These are phyloP conservation scores for Thrips palmi DNA, from an alignment of 1,140 invertebrate species.

Conservation along the genomic window DNA sequence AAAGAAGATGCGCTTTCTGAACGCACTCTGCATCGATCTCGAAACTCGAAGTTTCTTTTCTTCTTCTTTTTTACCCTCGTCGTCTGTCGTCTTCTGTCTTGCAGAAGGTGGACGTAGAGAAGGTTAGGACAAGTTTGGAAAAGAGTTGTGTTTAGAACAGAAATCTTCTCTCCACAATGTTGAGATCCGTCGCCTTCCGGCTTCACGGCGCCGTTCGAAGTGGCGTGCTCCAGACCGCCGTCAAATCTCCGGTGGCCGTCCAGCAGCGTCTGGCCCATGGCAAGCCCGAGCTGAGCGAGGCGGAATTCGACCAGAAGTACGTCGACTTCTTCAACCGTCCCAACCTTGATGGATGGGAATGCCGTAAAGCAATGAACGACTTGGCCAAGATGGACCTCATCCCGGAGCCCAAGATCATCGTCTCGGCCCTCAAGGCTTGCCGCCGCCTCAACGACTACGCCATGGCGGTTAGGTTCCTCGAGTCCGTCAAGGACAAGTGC, in stretches of 20 bases:
- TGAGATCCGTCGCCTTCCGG: too few relatives aligned
- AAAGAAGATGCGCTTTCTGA: too few relatives aligned
- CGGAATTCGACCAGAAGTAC: conserved; percentile 57
- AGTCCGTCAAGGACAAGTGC: conserved; percentile 81
- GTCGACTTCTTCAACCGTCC: conserved; percentile 70
- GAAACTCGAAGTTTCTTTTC: too few relatives aligned
- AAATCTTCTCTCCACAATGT: neutral
- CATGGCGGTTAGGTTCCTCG: conserved; percentile 78
- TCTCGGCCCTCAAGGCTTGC: conserved; percentile 81
- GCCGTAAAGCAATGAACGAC: conserved; percentile 73
- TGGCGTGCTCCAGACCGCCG: neutral
- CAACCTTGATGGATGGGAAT: conserved; percentile 93
- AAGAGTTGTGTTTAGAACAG: too few relatives aligned
- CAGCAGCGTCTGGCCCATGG: neutral
- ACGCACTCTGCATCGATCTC: too few relatives aligned
- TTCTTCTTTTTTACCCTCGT: too few relatives aligned
- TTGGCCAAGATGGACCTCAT: conserved; percentile 67
- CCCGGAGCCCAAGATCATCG: conserved; percentile 86
- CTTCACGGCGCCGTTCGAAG: too few relatives aligned
- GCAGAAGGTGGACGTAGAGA: too few relatives aligned
- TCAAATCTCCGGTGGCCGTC: neutral
- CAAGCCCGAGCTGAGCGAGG: conserved; percentile 31
- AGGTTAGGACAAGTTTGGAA: too few relatives aligned
- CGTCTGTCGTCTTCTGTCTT: too few relatives aligned
- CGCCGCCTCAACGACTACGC: conserved; percentile 87